A percentile compares a stretch with the other conserved stretches of the same genome.
Evolutionary conservation across 2,888 invertebrate genomes (phyloP).

Genomic region (Masnerella sp.): DNA sequence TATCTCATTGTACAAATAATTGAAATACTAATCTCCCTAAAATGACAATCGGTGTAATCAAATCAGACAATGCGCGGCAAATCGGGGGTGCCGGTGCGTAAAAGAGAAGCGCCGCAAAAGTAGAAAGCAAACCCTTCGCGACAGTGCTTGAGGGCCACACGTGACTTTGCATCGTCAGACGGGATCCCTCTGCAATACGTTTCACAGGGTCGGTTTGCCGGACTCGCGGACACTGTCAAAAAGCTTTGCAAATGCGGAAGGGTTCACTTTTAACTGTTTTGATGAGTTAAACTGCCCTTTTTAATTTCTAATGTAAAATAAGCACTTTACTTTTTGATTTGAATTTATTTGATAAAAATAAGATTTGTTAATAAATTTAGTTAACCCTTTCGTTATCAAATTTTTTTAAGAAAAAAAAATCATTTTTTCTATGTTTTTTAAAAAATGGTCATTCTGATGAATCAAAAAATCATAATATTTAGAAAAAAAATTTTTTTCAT

Average conservation of each 20-base stretch:
- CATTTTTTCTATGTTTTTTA: no score
- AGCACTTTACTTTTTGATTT: no score
- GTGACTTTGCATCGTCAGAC: constrained; percentile 71
- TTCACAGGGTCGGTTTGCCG: constrained; percentile 30
- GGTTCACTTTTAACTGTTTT: constrained; percentile 6
- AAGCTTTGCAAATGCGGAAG: constrained; percentile 35
- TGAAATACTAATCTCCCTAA: constrained; percentile 75
- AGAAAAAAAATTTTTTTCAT: no score
- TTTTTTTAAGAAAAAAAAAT: no score
- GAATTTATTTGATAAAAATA: no score
- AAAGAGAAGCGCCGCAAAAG: constrained; percentile 67
- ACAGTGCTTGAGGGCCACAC: constrained; percentile 69
- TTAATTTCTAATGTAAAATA: no score
- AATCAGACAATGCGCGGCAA: constrained; percentile 66
- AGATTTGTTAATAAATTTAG: no score
- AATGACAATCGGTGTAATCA: constrained; percentile 70
- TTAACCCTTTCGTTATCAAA: no score
- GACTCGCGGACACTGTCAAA: constrained; percentile 38
- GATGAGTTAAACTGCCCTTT: neutral
- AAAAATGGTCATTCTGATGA: no score
- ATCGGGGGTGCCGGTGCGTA: constrained; percentile 69
- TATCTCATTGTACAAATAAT: constrained; percentile 75
- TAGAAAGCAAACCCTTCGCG: constrained; percentile 65
- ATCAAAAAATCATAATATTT: no score
- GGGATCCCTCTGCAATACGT: constrained; percentile 49